Base-by-base conservation (phyloP, 2,888 invertebrate species). In the Andrena haemorrhoa region DNA sequence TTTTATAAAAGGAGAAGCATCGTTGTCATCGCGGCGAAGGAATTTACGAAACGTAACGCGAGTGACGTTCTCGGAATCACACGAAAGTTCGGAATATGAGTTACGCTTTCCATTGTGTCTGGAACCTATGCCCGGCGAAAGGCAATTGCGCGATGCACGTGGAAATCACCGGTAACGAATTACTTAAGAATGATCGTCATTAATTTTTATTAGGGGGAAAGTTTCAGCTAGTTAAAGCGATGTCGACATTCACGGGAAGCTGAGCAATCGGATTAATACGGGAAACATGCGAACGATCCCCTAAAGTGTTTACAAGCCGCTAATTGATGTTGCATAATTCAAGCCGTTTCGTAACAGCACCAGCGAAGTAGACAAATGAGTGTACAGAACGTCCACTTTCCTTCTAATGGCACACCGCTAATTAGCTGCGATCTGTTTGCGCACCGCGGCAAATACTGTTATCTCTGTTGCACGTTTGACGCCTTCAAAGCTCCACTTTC, bases 241-340 rank as follows among this genome's bases (percentile, higher is more conserved):
- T 26, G 56, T 56, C 41, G 58, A 41, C 29, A 56, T 51, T 47
- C 16, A 12, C 2, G 16, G 35, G n/a, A 35, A 26, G 4, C 10
- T 49, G 31, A 5, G 20, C 10, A 10, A 23, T 35, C 8, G 47
- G 10, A 58, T 58, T 6, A 1, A 75, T 41, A 65, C 29, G 29
- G 12, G 23, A 33, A 31, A 33, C 61, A 20, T 8, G 61, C 29
- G 41, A 49, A 69, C 12, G 5, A 53, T 51, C 7, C 29, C 23
- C 26, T 6, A 26, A 61, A 56, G 8, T 26, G 10, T n/a, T 63
- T 23, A 31, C 20, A 29, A 12, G 53, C 47, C 10, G 12, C 33
- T 60, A 65, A 51, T 49, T 51, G 10, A 6, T 31, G 53, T 65
- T 65, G 51, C 49, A 49, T 60, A 72, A 77, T 71, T 70, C 23